Base-by-base conservation (phyloP, 2,888 invertebrate genomes). In the Campoplex nolae region DNA sequence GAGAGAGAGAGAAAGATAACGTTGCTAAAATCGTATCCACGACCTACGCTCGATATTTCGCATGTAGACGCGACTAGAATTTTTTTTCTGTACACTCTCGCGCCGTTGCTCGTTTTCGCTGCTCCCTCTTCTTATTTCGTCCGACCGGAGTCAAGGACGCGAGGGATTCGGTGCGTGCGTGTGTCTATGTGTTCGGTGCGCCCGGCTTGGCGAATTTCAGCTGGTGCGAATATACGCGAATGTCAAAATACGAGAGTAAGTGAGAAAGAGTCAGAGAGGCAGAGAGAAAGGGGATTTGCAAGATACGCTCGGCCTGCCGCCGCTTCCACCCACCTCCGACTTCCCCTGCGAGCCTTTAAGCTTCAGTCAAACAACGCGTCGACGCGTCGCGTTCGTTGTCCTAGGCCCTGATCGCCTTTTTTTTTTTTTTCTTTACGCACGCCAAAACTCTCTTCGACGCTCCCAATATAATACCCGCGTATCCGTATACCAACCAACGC, bases 31-130 rank as follows among this genome's bases (percentile, higher is more conserved):
- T 71, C 84, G 86, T 88, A 84, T 82, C 84, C 88, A 68, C 88
- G 88, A 88, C 88, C 88, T 88, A 88, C 88, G 87, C 82, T 70
- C 88, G 85, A 87, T 86, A 88, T 85, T 88, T 87, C 78, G 81
- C 83, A 81, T 75, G 78, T 32, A 58, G 83, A 84, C 88, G 84
- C 62, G 88, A 78, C 87, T 87, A 88, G 88, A 88, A 85, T 87
- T 79, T 86, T 73, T 76, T 48, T 73, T 77, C 38, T 76, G 65
- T 32, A 51, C 65, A 13, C 28, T 32, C 51, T 83, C 51, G 38
- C 65, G 13, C 73, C 23, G 56, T n/a, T 9, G 23, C 28, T 70
- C 54, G 54, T 23, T n/a, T 48, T 32, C 68, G 56, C 45, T 80
- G 56, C 45, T 80, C 58, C 42, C 71, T 71, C 58, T 58, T 45